Conservation (phyloP, 2,888 invertebrate genomes). For the Sarcophaga carnaria region DNA sequence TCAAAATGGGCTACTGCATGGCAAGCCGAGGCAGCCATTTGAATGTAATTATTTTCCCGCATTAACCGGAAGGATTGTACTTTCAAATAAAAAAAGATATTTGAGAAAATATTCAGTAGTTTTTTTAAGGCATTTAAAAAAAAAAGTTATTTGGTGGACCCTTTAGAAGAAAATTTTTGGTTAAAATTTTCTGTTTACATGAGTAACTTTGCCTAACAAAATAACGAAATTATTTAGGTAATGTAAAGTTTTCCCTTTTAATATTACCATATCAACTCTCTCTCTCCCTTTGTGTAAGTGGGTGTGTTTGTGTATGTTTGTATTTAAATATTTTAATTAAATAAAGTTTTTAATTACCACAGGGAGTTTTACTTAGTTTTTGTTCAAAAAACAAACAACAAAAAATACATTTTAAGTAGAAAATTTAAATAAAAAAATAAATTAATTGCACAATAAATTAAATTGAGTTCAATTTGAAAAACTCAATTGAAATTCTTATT, state of each 20-base stretch:
- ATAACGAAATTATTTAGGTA: slow-evolving; percentile 38
- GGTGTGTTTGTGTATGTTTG: neutral
- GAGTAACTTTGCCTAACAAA: slow-evolving; percentile 21
- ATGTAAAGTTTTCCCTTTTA: slow-evolving; percentile 44
- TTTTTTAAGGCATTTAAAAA: too few species aligned
- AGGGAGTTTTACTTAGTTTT: slow-evolving; percentile 10
- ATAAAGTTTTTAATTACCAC: slow-evolving; percentile 63
- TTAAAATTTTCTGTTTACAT: slow-evolving; percentile 27
- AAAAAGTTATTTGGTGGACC: too few species aligned
- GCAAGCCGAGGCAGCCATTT: too few species aligned
- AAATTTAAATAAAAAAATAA: slow-evolving; percentile 13
- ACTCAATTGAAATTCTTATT: neutral
- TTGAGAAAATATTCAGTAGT: too few species aligned
- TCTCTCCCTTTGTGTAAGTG: too few species aligned
- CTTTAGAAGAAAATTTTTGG: neutral
- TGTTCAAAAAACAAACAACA: neutral
- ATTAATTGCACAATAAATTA: neutral
- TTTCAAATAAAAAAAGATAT: too few species aligned
- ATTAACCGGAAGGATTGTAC: too few species aligned
- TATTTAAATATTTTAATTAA: slow-evolving; percentile 56
- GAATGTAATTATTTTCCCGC: too few species aligned
- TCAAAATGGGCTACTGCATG: too few species aligned
- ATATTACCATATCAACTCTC: too few species aligned
- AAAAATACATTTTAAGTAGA: neutral
- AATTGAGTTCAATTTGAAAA: slow-evolving; percentile 22